A percentile compares a stretch with the other conserved stretches of the same genome.
These are phyloP conservation scores for Enteromius afrohamiltoni DNA, from an alignment of 2,797 vertebrate species.

Conservation along the genomic window DNA sequence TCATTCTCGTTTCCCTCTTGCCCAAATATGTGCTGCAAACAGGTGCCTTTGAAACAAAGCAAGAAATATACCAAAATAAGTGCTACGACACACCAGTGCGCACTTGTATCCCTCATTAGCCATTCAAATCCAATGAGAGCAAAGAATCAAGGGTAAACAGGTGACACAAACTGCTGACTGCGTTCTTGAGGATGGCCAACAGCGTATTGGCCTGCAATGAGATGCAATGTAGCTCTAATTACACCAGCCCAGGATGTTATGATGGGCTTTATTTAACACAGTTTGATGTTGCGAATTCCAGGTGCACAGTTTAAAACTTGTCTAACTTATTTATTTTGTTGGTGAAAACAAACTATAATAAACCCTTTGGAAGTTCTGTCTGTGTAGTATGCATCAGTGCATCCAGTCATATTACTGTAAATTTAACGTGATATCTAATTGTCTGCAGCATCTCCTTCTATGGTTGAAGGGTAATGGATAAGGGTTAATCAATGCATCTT, in stretches of 20 bases:
- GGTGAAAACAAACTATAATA: conserved; percentile 8
- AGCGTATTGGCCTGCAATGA: conserved; percentile 56
- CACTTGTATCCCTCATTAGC: conserved; percentile 72
- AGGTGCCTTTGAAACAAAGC: conserved; percentile 5
- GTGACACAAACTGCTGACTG: conserved; percentile 80
- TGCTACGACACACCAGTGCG: conserved; percentile 58
- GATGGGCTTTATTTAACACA: conserved; percentile 60
- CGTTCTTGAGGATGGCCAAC: conserved; percentile 74
- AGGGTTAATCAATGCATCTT: conserved; percentile 51
- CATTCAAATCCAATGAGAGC: conserved; percentile 74
- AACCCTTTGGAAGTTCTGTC: background rate
- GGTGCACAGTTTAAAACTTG: conserved; percentile 38
- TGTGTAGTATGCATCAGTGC: background rate
- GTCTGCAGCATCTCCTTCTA: background rate
- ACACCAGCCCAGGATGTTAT: conserved; percentile 53
- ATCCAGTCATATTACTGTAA: background rate
- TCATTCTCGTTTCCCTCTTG: background rate
- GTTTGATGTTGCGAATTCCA: conserved; percentile 53
- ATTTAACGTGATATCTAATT: conserved; percentile 31
- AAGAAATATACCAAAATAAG: conserved; percentile 18
- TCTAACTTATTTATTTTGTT: conserved; percentile 23
- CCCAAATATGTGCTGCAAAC: background rate
- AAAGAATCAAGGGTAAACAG: conserved; percentile 76
- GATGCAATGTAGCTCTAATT: conserved; percentile 54
- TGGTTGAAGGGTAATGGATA: conserved; percentile 38